Evolutionary conservation across 2,113 vertebrate species (phyloP).

Genomic region (Cochlearius cochlearius): DNA sequence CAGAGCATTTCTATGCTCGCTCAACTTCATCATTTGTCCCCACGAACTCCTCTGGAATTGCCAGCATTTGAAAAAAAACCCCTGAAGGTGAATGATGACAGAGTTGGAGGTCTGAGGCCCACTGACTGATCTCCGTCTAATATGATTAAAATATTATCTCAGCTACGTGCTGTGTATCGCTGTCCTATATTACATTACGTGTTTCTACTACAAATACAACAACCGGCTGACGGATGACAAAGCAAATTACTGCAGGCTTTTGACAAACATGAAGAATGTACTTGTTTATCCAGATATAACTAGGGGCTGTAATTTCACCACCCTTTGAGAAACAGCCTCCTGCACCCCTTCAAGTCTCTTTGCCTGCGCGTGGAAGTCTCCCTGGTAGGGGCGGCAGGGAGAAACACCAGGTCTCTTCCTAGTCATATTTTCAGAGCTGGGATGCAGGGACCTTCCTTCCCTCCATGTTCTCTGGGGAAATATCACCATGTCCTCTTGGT

Average conservation of each 20-base stretch:
- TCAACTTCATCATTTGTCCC: neutral
- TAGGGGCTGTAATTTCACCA: neutral
- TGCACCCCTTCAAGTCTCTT: neutral
- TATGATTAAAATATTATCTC: neutral
- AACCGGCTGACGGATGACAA: neutral
- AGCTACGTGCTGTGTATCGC: neutral
- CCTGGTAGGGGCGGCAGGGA: rapidly evolving
- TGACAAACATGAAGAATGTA: neutral
- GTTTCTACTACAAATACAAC: neutral
- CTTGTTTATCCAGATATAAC: neutral
- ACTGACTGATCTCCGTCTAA: neutral
- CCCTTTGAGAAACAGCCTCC: neutral
- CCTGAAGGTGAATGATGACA: neutral
- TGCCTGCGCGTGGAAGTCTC: neutral
- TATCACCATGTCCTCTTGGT: neutral
- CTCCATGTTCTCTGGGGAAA: neutral
- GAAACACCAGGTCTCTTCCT: neutral
- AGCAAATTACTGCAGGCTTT: neutral
- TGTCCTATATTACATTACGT: neutral
- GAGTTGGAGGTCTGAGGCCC: neutral
- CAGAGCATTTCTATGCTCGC: neutral
- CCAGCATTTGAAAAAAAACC: neutral
- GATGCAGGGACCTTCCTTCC: neutral
- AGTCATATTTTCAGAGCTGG: neutral
- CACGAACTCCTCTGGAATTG: neutral